phyloP scores from a whole-genome alignment of 2,888 invertebrate genomes.

The Troides aeacus region DNA sequence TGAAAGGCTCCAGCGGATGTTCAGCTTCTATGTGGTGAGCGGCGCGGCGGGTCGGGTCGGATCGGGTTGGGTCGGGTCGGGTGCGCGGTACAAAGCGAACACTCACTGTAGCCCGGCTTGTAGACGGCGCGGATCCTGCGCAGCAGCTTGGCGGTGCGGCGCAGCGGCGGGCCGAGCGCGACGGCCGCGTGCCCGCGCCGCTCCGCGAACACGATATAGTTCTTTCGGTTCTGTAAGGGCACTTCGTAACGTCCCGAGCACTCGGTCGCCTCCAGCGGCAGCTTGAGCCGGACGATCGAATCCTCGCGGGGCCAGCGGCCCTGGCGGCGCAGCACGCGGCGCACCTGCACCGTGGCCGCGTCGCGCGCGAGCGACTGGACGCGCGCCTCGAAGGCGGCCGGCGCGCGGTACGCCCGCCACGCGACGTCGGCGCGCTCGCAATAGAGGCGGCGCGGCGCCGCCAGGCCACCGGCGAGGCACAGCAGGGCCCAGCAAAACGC shows the following conservation, averaged over 20 bases:
- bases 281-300: constrained; percentile 61
- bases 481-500: constrained; percentile 73
- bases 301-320: constrained; percentile 70
- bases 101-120: constrained; percentile 77
- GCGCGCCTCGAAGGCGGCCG: constrained; percentile 75
- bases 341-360: constrained; percentile 71
- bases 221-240: constrained; percentile 66
- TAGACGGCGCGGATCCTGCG: constrained; percentile 74
- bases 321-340: constrained; percentile 65
- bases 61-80: background rate
- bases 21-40: background rate
- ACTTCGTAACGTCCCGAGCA: constrained; percentile 73
- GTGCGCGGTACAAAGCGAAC: constrained; percentile 42
- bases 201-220: constrained; percentile 77
- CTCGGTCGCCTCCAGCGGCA: constrained; percentile 54
- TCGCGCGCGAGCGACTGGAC: constrained; percentile 66
- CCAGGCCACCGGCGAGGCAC: constrained; percentile 54
- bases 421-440: constrained; percentile 78
- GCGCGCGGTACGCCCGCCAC: constrained; percentile 76
- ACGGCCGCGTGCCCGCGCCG: constrained; percentile 69
- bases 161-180: constrained; percentile 72
- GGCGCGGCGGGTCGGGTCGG: background rate
- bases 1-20: background rate
- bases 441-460: constrained; percentile 67
- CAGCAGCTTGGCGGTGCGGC: constrained; percentile 65